phyloP scores from a whole-genome alignment of 2,113 vertebrate genomes.

The Monarcha castaneiventris region DNA sequence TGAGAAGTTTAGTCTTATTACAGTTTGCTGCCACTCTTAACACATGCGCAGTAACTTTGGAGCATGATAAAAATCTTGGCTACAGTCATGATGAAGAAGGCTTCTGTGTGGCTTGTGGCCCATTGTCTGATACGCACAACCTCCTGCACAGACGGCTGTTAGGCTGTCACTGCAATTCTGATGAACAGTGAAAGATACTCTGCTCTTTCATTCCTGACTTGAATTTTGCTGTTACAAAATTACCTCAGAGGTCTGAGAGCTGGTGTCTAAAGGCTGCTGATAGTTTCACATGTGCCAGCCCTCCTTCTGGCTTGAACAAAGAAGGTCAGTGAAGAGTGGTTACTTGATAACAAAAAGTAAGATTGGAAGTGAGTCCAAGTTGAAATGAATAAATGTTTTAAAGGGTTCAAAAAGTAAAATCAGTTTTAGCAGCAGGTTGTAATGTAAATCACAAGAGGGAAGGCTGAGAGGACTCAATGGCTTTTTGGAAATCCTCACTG shows the following conservation, averaged over 20 bases:
- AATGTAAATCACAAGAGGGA: not conserved
- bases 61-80: not conserved
- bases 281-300: not conserved
- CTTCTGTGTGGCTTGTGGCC: not conserved
- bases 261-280: not conserved
- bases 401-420: not conserved
- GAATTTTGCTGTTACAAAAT: not conserved
- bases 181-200: not conserved
- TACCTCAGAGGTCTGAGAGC: not conserved
- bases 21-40: not conserved
- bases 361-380: not conserved
- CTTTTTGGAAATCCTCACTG: not conserved
- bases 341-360: not conserved
- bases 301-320: not conserved
- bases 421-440: not conserved
- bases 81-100: not conserved
- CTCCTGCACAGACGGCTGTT: not conserved
- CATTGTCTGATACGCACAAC: not conserved
- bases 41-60: not conserved
- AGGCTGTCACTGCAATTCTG: not conserved
- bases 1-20: not conserved
- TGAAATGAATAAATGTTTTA: not conserved
- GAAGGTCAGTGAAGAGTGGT: not conserved
- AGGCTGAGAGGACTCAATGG: not conserved
- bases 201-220: not conserved